phyloP scores from a whole-genome alignment of 2,888 invertebrate species.

The Machimus rusticus region DNA sequence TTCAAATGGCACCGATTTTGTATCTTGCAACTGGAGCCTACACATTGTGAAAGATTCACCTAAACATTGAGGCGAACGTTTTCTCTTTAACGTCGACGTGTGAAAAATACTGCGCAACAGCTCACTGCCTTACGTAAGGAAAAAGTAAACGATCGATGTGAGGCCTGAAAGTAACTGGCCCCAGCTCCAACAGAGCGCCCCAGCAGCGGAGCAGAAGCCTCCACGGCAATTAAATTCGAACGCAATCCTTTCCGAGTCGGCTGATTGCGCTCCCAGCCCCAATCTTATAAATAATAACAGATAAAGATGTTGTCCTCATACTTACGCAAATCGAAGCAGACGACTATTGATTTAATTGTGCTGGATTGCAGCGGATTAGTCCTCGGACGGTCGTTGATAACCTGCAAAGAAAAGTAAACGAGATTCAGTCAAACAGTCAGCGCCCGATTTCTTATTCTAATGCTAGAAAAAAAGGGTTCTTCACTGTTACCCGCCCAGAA shows the following conservation, averaged over 20 bases:
- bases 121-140: conserved; percentile 20
- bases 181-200: neutral
- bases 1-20: neutral
- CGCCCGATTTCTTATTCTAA: neutral
- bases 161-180: neutral
- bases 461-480: neutral
- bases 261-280: neutral
- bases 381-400: neutral
- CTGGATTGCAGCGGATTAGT: neutral
- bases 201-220: neutral
- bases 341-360: neutral
- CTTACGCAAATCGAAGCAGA: conserved; percentile 14
- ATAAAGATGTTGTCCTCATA: neutral
- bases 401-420: neutral
- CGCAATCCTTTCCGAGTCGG: neutral
- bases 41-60: neutral
- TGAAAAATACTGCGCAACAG: conserved; percentile 28
- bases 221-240: conserved; percentile 2
- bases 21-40: neutral
- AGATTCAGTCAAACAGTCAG: neutral
- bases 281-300: neutral
- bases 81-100: neutral
- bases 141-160: conserved; percentile 15
- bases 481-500: neutral
- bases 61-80: neutral